Percentiles rank a stretch among this genome's conserved stretches.
These are phyloP conservation scores for Tenthredo amoena DNA, from an alignment of 2,888 invertebrate genomes.

Conservation along the genomic window DNA sequence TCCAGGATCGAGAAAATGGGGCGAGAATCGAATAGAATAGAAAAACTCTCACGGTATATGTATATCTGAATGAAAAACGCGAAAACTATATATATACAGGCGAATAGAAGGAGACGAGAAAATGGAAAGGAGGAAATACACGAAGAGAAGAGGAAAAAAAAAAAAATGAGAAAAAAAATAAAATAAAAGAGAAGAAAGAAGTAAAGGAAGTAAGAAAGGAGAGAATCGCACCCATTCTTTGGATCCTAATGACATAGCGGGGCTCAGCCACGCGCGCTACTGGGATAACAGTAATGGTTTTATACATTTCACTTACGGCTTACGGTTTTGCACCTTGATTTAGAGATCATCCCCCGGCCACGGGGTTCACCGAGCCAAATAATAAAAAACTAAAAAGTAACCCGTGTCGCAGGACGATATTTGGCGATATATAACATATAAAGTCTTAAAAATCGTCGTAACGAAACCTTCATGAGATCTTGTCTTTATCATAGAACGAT, in stretches of 20 bases:
- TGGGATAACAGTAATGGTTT: conserved; percentile 70
- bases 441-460: not conserved
- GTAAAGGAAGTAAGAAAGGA: not conserved
- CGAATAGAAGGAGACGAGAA: not conserved
- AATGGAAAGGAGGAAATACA: not conserved
- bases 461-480: not conserved
- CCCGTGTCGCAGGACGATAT: not conserved
- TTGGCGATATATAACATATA: not conserved
- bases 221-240: conserved; percentile 59
- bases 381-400: not conserved
- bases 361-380: not conserved
- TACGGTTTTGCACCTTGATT: conserved; percentile 57
- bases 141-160: not conserved
- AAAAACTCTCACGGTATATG: not conserved
- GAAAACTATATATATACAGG: not conserved
- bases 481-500: not conserved
- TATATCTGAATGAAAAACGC: not conserved
- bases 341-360: conserved; percentile 53
- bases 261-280: conserved; percentile 62
- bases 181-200: not conserved
- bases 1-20: not conserved
- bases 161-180: not conserved
- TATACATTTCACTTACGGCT: conserved; percentile 70
- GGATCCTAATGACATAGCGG: conserved; percentile 68
- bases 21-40: not conserved